Base-by-base conservation (phyloP, 2,888 invertebrate genomes). In the Limnephilus marmoratus region DNA sequence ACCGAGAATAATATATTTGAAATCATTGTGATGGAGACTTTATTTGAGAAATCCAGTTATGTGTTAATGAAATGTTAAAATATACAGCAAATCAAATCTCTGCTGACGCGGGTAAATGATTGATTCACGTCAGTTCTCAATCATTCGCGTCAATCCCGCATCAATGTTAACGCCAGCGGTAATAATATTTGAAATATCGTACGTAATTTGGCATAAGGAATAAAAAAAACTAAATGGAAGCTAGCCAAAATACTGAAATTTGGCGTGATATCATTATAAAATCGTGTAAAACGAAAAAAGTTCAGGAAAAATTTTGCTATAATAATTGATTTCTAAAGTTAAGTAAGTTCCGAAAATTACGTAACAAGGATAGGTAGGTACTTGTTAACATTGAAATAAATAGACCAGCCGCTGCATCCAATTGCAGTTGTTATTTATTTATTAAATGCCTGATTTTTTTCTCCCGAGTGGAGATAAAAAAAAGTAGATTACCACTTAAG, bases 221-320 rank as follows among this genome's bases (percentile, higher is more conserved):
- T 86, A 49, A 86, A 83, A 83, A 68, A 29, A 86, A 45, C n/a
- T 15, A 86, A 31, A 86, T 86, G 86, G 86, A 37, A 15, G 31
- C n/a, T 7, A 2, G 86, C 86, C 86, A 49, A 86, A 45, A 29
- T 5, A 86, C 49, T 49, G 15, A 49, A 86, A 86, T 29, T 3
- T 15, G 45, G 29, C 31, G 29, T 49, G 86, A 49, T 86, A 53
- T 86, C 86, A 86, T 86, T 86, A 49, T 34, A 37, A 83, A 83
- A 34, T 83, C 83, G 18, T 83, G 5, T 15, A 41, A 37, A 41
- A 83, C 37, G 83, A 15, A 34, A 83, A 83, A 83, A 37, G 37
- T 83, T n/a, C 34, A 11, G 5, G 31, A 15, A 83, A 83, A 41
- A 18, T 34, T 34, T 13, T 83, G 37, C 18, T 82, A 53, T 34